Conservation (phyloP, 1,140 invertebrate genomes). For the Drosophila nigrodunni region DNA sequence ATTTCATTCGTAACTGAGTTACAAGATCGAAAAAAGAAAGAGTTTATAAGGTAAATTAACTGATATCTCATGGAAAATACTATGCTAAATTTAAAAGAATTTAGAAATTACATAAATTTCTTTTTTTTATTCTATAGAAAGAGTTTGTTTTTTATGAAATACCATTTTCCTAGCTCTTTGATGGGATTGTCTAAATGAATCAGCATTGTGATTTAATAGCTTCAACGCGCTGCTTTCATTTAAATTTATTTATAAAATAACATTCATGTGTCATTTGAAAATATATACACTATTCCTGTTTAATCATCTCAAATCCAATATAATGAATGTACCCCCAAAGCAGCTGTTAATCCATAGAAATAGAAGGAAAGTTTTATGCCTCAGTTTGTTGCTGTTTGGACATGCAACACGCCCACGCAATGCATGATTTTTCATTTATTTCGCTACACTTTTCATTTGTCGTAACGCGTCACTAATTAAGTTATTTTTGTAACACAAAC, state of each 20-base stretch:
- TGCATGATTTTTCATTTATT: slow-evolving; percentile 54
- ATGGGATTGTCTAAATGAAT: too few relatives aligned
- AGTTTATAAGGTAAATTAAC: too few relatives aligned
- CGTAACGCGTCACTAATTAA: slow-evolving; percentile 72
- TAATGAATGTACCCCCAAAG: slow-evolving; percentile 9
- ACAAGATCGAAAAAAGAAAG: not conserved
- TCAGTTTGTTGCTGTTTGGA: slow-evolving; percentile 16
- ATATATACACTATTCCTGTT: slow-evolving; percentile 7
- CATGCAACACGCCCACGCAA: slow-evolving; percentile 52
- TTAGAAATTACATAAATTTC: too few relatives aligned
- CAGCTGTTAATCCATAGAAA: slow-evolving; percentile 15
- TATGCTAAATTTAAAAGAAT: too few relatives aligned
- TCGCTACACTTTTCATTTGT: slow-evolving; percentile 61
- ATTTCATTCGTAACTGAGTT: not conserved
- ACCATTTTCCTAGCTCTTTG: too few relatives aligned
- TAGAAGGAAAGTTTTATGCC: slow-evolving; percentile 18
- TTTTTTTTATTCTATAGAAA: too few relatives aligned
- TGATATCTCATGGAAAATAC: too few relatives aligned
- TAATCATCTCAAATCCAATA: slow-evolving; percentile 9
- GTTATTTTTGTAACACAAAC: slow-evolving; percentile 61
- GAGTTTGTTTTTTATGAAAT: too few relatives aligned
- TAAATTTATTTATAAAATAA: slow-evolving; percentile 18
- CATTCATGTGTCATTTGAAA: slow-evolving; percentile 7
- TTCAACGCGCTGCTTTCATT: not conserved
- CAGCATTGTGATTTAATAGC: too few relatives aligned